These are phyloP conservation scores for Chaetodon trifascialis DNA, from an alignment of 2,113 vertebrate genomes.

Conservation along the genomic window DNA sequence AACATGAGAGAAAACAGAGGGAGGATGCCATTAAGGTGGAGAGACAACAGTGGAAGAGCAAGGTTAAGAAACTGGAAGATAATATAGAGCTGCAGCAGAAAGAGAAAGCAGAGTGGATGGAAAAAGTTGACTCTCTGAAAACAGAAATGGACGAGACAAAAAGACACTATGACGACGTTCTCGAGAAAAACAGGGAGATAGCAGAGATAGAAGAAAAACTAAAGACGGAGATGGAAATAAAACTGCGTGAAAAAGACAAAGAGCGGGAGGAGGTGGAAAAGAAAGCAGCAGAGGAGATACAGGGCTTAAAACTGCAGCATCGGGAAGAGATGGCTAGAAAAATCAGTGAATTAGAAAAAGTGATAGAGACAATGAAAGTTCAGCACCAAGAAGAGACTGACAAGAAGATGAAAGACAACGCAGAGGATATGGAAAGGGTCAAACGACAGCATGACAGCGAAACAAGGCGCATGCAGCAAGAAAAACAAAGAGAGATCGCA, in stretches of 20 bases:
- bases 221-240: conserved; percentile 41
- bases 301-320: conserved; percentile 24
- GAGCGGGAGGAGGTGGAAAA: conserved; percentile 47
- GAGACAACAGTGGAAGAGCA: conserved; percentile 42
- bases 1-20: conserved; percentile 57
- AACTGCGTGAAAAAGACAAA: conserved; percentile 58
- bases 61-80: conserved; percentile 24
- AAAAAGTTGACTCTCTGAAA: conserved; percentile 29
- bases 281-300: conserved; percentile 30
- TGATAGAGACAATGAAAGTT: conserved; percentile 18
- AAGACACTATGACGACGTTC: conserved; percentile 17
- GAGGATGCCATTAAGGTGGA: conserved; percentile 13
- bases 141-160: conserved; percentile 37
- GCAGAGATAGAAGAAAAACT: conserved; percentile 46
- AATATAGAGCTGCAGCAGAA: conserved; percentile 28
- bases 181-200: conserved; percentile 26
- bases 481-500: conserved; percentile 43
- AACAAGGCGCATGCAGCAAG: conserved; percentile 15
- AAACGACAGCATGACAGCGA: conserved; percentile 28
- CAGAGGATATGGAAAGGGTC: conserved; percentile 26
- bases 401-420: conserved; percentile 48
- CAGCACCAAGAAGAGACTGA: conserved; percentile 49
- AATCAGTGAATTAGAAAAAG: conserved; percentile 29
- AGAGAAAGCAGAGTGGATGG: conserved; percentile 56
- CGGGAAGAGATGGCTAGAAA: conserved; percentile 29